Evolutionary conservation across 2,888 invertebrate genomes (phyloP), one percentile per base, ranked within the genome.

Genomic region (Fragum whitleyi): DNA sequence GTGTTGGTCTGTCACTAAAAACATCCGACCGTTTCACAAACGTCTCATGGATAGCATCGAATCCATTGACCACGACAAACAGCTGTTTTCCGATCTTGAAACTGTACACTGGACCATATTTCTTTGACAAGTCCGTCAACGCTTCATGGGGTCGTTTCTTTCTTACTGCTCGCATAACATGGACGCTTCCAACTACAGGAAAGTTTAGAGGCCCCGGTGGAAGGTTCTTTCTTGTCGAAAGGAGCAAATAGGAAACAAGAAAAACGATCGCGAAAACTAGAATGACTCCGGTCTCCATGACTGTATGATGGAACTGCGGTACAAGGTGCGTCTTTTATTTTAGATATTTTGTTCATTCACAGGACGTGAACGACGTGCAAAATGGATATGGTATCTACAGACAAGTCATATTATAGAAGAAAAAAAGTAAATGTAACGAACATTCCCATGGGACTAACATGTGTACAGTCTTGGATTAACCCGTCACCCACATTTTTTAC

Each of bases 41-140:
- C 1, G 81, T 81, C 28, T 83, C 69, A 21, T 86, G 61, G 21
- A 86, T 81, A 1, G 75, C 62, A 26, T 86, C 82, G 74, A 79
- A 83, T 0, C 83, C 77, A 28, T 57, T 74, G 0, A 86, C 39
- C 57, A 82, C 61, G 6, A 87, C 79, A 14, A 81, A 14, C 2
- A 65, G 19, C 53, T 74, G 74, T 0, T 55, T 32, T 0, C 85
- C 87, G 19, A 86, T 14, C 11, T 71, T 51, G 9, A 82, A 51
- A n/a, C 81, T 36, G 59, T 74, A 85, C 2, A 88, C 53, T 11
- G 79, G 74, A 0, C 87, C 87, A 39, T 86, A 80, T 42, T 73
- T 47, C 32, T 55, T 26, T 6, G 57, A 53, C 23, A 77, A n/a
- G 19, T 81, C 71, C 29, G 23, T 36, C 51, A 85, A 28, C n/a